These are phyloP conservation scores for Onychorhynchus coronatus DNA, from an alignment of 2,113 vertebrate genomes.

Conservation along the genomic window DNA sequence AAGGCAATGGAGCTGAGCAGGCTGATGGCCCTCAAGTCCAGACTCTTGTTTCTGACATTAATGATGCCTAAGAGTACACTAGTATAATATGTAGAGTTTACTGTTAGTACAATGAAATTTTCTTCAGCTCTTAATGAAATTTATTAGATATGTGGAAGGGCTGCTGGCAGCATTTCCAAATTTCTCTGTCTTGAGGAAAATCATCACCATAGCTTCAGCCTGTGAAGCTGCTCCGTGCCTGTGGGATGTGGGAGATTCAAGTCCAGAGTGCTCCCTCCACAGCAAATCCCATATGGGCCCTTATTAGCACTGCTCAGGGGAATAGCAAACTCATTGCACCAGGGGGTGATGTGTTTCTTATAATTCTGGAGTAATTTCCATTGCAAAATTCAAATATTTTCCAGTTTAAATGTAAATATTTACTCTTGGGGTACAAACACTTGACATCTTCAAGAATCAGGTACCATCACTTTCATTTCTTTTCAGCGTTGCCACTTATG, in stretches of 20 bases:
- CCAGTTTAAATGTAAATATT: not conserved
- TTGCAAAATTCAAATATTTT: not conserved
- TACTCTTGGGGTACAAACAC: not conserved
- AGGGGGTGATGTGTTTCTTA: not conserved
- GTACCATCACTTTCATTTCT: not conserved
- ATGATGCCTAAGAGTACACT: not conserved
- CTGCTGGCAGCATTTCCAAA: not conserved
- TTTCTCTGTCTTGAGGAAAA: not conserved
- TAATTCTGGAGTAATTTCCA: not conserved
- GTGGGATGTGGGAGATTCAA: not conserved
- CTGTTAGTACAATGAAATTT: not conserved
- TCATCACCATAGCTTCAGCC: not conserved
- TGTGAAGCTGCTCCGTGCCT: not conserved
- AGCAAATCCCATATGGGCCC: accelerated
- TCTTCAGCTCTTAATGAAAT: not conserved
- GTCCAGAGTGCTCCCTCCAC: not conserved
- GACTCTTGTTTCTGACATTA: not conserved
- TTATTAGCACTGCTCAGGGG: not conserved
- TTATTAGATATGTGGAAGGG: not conserved
- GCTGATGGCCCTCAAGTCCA: not conserved
- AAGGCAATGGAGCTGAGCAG: not conserved
- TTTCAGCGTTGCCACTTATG: not conserved
- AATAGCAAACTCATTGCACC: not conserved
- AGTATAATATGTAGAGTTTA: not conserved
- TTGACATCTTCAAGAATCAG: not conserved